These are phyloP conservation scores for Octodon degus DNA, from an alignment of 2,113 vertebrate genomes.

Conservation along the genomic window DNA sequence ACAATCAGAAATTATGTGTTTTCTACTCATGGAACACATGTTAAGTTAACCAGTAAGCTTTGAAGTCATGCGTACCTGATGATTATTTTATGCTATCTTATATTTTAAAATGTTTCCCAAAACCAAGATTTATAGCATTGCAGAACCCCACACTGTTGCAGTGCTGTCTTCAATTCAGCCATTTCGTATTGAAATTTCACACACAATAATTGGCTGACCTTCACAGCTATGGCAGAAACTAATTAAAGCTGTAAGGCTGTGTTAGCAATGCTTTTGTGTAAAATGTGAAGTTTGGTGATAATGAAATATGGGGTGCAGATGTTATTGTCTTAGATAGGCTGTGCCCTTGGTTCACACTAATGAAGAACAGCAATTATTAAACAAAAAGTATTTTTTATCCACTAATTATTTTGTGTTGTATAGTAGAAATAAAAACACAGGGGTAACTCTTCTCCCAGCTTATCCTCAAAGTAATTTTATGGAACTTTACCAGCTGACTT, in stretches of 20 bases:
- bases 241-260: constrained; percentile 97
- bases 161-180: constrained; percentile 86
- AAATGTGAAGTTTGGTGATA: constrained; percentile 98
- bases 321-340: constrained; percentile 89
- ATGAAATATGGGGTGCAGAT: constrained; percentile 94
- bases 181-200: constrained; percentile 94
- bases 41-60: constrained; percentile 86
- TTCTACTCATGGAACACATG: constrained; percentile 44
- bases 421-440: constrained; percentile 79
- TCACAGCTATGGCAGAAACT: constrained; percentile 97
- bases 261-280: constrained; percentile 93
- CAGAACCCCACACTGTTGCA: constrained; percentile 84
- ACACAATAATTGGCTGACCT: constrained; percentile 99
- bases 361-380: constrained; percentile 89
- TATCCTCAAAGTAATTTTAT: constrained; percentile 82
- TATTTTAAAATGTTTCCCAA: constrained; percentile 76
- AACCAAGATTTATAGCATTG: constrained; percentile 81
- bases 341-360: constrained; percentile 89
- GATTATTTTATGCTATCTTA: constrained; percentile 85
- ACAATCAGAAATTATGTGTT: constrained; percentile 76
- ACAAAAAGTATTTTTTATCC: constrained; percentile 86
- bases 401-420: constrained; percentile 87
- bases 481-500: constrained; percentile 73
- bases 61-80: constrained; percentile 82
- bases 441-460: constrained; percentile 72